phyloP scores from a whole-genome alignment of 2,113 vertebrate species.

The Neogobius melanostomus region DNA sequence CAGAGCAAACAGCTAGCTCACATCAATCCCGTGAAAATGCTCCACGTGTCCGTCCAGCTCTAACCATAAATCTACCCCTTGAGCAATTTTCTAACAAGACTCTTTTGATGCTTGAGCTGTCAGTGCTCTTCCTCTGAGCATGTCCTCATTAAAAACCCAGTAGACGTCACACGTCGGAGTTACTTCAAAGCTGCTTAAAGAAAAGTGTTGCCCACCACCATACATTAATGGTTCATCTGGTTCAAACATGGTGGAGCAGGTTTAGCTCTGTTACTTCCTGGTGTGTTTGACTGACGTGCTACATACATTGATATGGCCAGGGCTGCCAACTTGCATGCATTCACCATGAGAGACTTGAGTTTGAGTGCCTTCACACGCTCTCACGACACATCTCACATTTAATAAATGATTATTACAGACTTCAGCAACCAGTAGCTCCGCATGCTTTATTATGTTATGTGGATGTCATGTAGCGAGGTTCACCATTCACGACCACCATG shows the following conservation, averaged over 20 bases:
- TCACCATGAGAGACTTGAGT: too few relatives aligned
- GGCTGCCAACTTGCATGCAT: too few relatives aligned
- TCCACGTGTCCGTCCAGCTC: slow-evolving; percentile 31
- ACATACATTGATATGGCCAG: too few relatives aligned
- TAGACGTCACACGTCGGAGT: slow-evolving; percentile 23
- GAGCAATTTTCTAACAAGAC: slow-evolving; percentile 59
- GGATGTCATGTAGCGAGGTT: too few relatives aligned
- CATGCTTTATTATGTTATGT: too few relatives aligned
- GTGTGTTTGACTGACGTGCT: too few relatives aligned
- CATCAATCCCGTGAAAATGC: not conserved
- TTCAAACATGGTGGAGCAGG: slow-evolving; percentile 20
- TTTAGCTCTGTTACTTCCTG: not conserved
- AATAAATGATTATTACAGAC: too few relatives aligned
- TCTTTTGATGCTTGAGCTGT: slow-evolving; percentile 61
- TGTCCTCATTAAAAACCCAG: slow-evolving; percentile 49
- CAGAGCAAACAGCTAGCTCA: too few relatives aligned
- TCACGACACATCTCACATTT: too few relatives aligned
- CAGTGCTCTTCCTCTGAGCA: slow-evolving; percentile 51
- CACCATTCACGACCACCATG: too few relatives aligned
- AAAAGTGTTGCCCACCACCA: slow-evolving; percentile 29
- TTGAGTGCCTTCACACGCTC: too few relatives aligned
- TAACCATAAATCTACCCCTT: slow-evolving; percentile 52
- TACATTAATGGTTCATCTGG: slow-evolving; percentile 35
- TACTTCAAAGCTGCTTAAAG: slow-evolving; percentile 22
- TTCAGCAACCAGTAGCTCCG: too few relatives aligned